These are phyloP conservation scores for Agrypnus murinus DNA, from an alignment of 2,888 invertebrate species.

Conservation along the genomic window DNA sequence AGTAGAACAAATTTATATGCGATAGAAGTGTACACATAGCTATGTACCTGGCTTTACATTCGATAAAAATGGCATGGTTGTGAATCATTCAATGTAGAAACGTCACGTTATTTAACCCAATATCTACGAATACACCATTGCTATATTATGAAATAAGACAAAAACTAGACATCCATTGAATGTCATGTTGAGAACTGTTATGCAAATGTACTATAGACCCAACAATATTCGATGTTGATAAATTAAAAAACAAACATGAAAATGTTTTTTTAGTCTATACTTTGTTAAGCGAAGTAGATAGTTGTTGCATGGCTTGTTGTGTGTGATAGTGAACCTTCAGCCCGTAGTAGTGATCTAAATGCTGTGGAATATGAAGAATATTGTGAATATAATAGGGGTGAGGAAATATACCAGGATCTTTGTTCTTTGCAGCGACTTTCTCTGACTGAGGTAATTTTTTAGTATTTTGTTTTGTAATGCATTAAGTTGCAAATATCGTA, in stretches of 20 bases:
- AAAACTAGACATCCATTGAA: no score
- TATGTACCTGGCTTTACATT: no score
- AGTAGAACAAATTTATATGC: no score
- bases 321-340: constrained; percentile 64
- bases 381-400: constrained; percentile 76
- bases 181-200: no score
- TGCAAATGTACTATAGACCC: no score
- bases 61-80: no score
- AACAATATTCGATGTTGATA: no score
- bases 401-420: constrained; percentile 96
- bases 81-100: no score
- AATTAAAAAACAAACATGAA: constrained; percentile 10
- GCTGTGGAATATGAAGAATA: constrained; percentile 76
- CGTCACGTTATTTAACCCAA: no score
- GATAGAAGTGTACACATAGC: no score
- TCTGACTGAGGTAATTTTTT: constrained; percentile 61
- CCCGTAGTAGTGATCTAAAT: constrained; percentile 53
- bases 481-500: neutral
- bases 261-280: neutral
- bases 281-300: constrained; percentile 11
- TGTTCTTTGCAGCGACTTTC: constrained; percentile 77
- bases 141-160: no score
- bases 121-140: no score
- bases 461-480: neutral
- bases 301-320: constrained; percentile 65